Evolutionary conservation across 1,140 invertebrate genomes (phyloP).

Genomic region (Ephestia elutella): DNA sequence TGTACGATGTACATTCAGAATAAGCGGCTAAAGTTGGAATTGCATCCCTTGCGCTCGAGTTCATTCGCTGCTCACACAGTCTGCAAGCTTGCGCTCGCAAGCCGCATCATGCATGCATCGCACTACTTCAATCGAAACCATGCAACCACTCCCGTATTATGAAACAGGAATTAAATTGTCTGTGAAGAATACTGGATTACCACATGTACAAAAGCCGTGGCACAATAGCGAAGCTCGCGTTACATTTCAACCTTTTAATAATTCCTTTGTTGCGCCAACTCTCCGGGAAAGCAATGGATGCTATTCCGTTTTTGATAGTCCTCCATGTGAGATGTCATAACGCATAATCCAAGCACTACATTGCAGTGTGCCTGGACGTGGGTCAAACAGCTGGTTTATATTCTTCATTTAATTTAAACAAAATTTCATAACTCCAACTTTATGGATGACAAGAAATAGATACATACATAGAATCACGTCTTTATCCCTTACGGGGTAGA

Average conservation of each 20-base stretch:
- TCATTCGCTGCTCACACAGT: conserved; percentile 19
- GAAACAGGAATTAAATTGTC: conserved; percentile 55
- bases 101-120: conserved; percentile 15
- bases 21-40: conserved; percentile 11
- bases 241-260: conserved; percentile 17
- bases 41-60: conserved; percentile 25
- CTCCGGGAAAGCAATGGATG: not conserved
- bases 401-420: too few species aligned
- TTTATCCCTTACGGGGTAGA: too few species aligned
- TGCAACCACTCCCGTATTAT: conserved; percentile 28
- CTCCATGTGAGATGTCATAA: not conserved
- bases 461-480: too few species aligned
- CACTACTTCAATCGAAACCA: not conserved
- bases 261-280: conserved; percentile 3
- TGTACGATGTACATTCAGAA: too few species aligned
- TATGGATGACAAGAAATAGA: too few species aligned
- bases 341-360: too few species aligned
- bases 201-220: not conserved
- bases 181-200: conserved; percentile 45
- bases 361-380: not conserved
- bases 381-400: too few species aligned
- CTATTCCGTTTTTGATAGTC: not conserved
- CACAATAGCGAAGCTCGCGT: not conserved
- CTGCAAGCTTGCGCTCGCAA: conserved; percentile 7
- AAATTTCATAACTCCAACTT: too few species aligned